phyloP scores from a whole-genome alignment of 2,888 invertebrate species.

The Pristionchus mayeri region DNA sequence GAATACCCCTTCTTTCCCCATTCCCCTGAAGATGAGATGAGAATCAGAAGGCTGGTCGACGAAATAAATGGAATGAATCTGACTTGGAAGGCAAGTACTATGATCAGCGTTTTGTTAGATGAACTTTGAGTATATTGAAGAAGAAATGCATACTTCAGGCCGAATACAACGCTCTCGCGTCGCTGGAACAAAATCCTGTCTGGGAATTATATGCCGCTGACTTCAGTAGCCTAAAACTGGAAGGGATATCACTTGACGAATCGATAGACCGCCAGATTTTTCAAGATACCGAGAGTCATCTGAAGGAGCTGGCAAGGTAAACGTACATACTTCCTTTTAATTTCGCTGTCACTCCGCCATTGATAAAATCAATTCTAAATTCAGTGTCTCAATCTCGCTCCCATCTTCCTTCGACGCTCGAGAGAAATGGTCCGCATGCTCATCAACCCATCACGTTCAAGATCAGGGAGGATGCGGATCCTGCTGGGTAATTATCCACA shows the following conservation, averaged over 20 bases:
- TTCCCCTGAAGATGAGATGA: neutral
- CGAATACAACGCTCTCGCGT: neutral
- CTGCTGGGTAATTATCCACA: neutral
- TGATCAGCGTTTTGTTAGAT: too few relatives aligned
- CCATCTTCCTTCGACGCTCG: neutral
- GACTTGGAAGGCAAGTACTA: neutral
- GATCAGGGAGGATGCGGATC: constrained; percentile 18
- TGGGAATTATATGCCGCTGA: neutral
- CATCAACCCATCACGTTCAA: neutral
- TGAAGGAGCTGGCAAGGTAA: too few relatives aligned
- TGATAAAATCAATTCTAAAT: too few relatives aligned
- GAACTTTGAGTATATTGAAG: too few relatives aligned
- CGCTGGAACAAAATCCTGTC: neutral
- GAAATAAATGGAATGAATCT: neutral
- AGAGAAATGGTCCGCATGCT: neutral
- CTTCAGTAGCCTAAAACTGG: neutral
- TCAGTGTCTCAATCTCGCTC: neutral
- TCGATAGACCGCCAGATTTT: neutral
- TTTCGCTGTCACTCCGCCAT: too few relatives aligned
- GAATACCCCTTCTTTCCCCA: neutral
- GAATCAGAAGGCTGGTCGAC: neutral
- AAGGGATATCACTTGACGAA: neutral
- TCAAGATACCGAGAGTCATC: neutral
- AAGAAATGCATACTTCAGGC: neutral
- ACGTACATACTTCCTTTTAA: too few relatives aligned